Conservation (phyloP, 2,113 vertebrate genomes). For the Anarhynchus alexandrinus region DNA sequence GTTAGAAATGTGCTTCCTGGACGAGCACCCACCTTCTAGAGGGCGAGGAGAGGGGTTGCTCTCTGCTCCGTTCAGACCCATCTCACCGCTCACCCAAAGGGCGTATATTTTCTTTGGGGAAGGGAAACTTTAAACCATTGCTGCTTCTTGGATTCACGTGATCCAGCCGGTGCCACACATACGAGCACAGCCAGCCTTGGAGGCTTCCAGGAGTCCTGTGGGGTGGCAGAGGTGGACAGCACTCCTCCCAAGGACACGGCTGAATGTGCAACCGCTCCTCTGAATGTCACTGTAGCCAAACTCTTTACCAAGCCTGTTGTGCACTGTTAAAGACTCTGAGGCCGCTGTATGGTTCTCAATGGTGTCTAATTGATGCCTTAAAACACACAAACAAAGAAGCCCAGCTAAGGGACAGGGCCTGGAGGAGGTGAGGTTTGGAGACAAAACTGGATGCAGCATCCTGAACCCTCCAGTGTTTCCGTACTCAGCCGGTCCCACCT, state of each 20-base stretch:
- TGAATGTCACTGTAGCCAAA: constrained; percentile 43
- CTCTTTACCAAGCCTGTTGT: not conserved
- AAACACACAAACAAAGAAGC: not conserved
- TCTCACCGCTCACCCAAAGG: not conserved
- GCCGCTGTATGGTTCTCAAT: not conserved
- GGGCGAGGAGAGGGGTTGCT: not conserved
- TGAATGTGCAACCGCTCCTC: not conserved
- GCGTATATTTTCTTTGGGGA: not conserved
- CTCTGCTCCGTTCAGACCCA: not conserved
- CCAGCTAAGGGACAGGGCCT: not conserved
- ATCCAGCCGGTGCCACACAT: not conserved
- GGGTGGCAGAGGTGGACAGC: not conserved
- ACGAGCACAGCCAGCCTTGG: not conserved
- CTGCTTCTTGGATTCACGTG: not conserved
- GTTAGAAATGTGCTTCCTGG: not conserved
- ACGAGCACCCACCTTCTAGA: not conserved
- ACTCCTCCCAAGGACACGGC: not conserved
- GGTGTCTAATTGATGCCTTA: constrained; percentile 67
- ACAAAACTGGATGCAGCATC: not conserved
- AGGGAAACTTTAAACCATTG: not conserved
- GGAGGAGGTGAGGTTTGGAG: not conserved
- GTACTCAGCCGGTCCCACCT: not conserved
- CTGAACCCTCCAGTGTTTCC: not conserved
- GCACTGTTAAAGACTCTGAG: constrained; percentile 24
- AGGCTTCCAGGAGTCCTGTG: not conserved